Conservation (phyloP, 1,140 invertebrate species). For the Drosophila fuyamai region DNA sequence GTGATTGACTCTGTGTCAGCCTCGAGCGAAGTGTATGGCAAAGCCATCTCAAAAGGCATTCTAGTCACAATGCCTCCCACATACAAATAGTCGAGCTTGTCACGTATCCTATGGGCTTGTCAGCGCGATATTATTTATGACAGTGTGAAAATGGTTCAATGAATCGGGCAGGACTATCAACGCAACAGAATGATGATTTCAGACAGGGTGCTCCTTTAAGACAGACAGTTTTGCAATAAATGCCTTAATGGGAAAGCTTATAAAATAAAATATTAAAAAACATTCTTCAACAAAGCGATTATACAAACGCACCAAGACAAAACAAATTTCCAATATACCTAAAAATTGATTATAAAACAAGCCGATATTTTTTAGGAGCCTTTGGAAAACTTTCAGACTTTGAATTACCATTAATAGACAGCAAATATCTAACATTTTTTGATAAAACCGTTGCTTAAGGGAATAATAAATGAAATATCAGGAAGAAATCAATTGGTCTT, state of each 20-base stretch:
- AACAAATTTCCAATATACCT: no score
- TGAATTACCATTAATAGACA: no score
- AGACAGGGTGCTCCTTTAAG: slow-evolving; percentile 4
- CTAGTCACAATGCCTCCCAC: not conserved
- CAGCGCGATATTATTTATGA: slow-evolving; percentile 51
- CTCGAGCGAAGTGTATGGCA: slow-evolving; percentile 21
- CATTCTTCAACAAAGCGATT: no score
- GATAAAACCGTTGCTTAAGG: not conserved
- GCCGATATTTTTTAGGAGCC: no score
- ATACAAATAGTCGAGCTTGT: slow-evolving; percentile 9
- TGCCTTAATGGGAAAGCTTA: no score
- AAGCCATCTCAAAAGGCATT: slow-evolving; percentile 8
- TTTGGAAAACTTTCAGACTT: no score
- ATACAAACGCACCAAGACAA: no score
- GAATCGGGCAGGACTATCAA: slow-evolving; percentile 38
- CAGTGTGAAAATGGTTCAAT: slow-evolving; percentile 44
- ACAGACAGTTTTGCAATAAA: no score
- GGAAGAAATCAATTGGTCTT: slow-evolving; percentile 5
- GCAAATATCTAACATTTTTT: no score
- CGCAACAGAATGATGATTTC: slow-evolving; percentile 2
- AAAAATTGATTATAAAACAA: no score
- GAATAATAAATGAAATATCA: not conserved
- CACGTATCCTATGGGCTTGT: slow-evolving; percentile 44
- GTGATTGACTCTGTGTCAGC: not conserved
- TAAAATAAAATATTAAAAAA: no score